Base-by-base conservation (phyloP, 1,140 invertebrate species). In the Zaprionus lachaisei region DNA sequence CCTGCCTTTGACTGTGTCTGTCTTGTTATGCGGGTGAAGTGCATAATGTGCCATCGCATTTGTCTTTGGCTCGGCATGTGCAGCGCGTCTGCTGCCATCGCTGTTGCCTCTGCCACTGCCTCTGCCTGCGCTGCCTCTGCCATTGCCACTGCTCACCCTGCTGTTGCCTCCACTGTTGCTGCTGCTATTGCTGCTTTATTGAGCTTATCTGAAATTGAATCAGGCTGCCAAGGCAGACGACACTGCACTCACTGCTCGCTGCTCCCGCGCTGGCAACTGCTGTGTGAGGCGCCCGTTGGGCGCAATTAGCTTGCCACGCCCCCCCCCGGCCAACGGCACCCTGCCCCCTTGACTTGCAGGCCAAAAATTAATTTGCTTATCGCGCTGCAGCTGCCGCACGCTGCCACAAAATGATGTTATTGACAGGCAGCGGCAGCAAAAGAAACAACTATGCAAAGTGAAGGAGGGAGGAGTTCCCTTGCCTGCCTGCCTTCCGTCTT, bases 161-260 rank as follows among this genome's bases (percentile, higher is more conserved):
- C 38, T 14, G 17, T 62, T 26, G 24, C 37, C 3, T 7, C 7
- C 4, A 7, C 38, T 14, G 20, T 62, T 26, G 24, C 37, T 51
- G 22, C 63, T 63, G 64, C 83, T 85, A 79, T 66, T 75, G 75
- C 77, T 87, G 84, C 84, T 90, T 89, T 89, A 90, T 89, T 89
- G 90, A 90, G 81, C 86, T 90, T 90, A 90, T 90, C 85, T 91
- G 76, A 90, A 90, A 90, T 90, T 90, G 86, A 90, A 90, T 90
- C 85, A 81, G 81, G 67, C 84, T 89, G 72, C 81, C 85, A 84
- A 90, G 84, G 84, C 80, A 83, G 81, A 81, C 76, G 74, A 72
- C 58, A 38, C 26, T 28, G 26, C 31, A 11, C 31, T 34, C 62
- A 14, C 37, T 62, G 67, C 62, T 49, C 31, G 1, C n/a, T 67